Conservation (phyloP, 2,888 invertebrate species). For the Pyrgus malvae region DNA sequence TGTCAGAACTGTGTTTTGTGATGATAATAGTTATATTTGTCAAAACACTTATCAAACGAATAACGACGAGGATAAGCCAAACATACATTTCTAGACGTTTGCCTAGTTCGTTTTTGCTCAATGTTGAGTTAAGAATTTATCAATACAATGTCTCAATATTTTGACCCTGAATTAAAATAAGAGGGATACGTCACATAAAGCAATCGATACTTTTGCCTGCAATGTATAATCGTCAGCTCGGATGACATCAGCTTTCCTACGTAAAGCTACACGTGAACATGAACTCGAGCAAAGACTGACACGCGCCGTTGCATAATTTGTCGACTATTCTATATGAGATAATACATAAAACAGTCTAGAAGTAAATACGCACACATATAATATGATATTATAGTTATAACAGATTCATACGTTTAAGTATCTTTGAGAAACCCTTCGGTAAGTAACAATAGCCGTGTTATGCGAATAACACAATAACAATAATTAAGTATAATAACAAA, state of each 20-base stretch:
- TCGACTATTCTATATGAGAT: not conserved
- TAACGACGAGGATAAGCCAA: not conserved
- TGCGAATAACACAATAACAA: too few species aligned
- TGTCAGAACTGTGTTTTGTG: not conserved
- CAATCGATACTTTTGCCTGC: slow-evolving; percentile 14
- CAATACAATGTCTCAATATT: not conserved
- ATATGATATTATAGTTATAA: not conserved
- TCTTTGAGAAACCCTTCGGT: too few species aligned
- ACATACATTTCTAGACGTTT: not conserved
- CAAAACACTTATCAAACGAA: not conserved
- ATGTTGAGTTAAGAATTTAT: not conserved
- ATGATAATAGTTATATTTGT: not conserved
- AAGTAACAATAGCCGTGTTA: too few species aligned
- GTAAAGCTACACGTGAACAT: slow-evolving; percentile 25
- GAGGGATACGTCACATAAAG: not conserved
- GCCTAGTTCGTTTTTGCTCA: not conserved
- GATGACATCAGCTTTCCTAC: slow-evolving; percentile 28
- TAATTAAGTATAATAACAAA: too few species aligned
- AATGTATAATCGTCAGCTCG: slow-evolving; percentile 19
- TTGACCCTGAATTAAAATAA: not conserved
- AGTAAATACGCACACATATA: slow-evolving; percentile 3
- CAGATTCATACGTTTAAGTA: not conserved
- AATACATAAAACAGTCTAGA: slow-evolving; percentile 1
- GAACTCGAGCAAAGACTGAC: slow-evolving; percentile 26
- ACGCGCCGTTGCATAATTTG: slow-evolving; percentile 21